Conservation (phyloP, 2,888 invertebrate species). For the Ochropleura leucogaster region DNA sequence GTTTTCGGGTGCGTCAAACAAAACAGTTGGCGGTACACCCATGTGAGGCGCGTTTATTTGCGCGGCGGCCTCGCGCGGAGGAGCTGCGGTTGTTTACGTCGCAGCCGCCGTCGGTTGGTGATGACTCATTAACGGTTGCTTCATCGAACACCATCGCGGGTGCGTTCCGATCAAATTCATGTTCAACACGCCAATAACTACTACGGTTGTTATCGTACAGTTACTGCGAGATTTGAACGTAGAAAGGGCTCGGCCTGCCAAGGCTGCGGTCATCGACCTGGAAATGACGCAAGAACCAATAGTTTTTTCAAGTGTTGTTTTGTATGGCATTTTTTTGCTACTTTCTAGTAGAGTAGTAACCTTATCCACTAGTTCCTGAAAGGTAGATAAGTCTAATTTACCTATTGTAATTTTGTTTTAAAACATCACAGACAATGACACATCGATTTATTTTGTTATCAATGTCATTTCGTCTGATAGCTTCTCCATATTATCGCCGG, state of each 20-base stretch:
- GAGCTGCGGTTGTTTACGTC: constrained; percentile 82
- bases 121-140: constrained; percentile 83
- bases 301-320: constrained; percentile 32
- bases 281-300: constrained; percentile 67
- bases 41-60: constrained; percentile 83
- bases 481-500: neutral
- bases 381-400: neutral
- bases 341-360: constrained; percentile 7
- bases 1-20: constrained; percentile 68
- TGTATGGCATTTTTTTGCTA: constrained; percentile 19
- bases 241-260: constrained; percentile 66
- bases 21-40: constrained; percentile 78
- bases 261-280: constrained; percentile 81
- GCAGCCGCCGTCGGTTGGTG: constrained; percentile 68
- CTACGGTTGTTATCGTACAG: constrained; percentile 46
- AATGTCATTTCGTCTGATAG: neutral
- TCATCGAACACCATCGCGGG: constrained; percentile 70
- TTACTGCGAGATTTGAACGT: constrained; percentile 38
- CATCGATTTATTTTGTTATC: neutral
- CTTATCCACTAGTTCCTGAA: neutral
- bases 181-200: constrained; percentile 49
- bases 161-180: constrained; percentile 70
- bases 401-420: neutral
- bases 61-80: constrained; percentile 80
- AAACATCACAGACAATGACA: neutral